Conservation (phyloP, 2,113 vertebrate species). For the Mobula birostris region DNA sequence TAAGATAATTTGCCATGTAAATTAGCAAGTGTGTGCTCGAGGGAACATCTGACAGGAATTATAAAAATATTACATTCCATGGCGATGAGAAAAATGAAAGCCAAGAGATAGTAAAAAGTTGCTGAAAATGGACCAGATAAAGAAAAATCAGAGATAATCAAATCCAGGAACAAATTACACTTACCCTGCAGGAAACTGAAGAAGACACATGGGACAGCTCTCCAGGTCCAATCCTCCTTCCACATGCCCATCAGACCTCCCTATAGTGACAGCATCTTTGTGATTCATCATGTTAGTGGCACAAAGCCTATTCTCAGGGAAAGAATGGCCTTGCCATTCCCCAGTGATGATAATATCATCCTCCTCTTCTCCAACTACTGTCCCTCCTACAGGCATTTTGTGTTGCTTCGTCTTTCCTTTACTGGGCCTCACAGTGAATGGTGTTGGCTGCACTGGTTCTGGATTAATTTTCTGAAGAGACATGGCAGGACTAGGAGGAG, state of each 20-base stretch:
- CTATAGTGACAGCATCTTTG: not conserved
- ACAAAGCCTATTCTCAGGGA: not conserved
- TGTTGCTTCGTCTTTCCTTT: not conserved
- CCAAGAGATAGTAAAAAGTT: not conserved
- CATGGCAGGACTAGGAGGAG: too few species aligned
- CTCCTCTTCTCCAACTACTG: not conserved
- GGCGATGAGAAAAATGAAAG: not conserved
- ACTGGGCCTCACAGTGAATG: too few species aligned
- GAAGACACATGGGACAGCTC: conserved; percentile 74
- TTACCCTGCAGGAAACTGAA: conserved; percentile 62
- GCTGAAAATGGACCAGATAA: not conserved
- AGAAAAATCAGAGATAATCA: not conserved
- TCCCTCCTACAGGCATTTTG: too few species aligned
- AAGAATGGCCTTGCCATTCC: not conserved
- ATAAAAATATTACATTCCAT: not conserved
- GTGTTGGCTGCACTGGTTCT: not conserved
- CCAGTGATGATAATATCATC: not conserved
- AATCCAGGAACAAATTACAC: conserved; percentile 38
- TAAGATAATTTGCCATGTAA: not conserved
- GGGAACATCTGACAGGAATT: not conserved
- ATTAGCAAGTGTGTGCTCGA: too few species aligned
- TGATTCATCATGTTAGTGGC: not conserved
- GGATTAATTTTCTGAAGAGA: not conserved
- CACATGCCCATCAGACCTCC: not conserved
- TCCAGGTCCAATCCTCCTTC: conserved; percentile 44